These are phyloP conservation scores for Ectemnius lituratus DNA, from an alignment of 2,888 invertebrate genomes.

Conservation along the genomic window DNA sequence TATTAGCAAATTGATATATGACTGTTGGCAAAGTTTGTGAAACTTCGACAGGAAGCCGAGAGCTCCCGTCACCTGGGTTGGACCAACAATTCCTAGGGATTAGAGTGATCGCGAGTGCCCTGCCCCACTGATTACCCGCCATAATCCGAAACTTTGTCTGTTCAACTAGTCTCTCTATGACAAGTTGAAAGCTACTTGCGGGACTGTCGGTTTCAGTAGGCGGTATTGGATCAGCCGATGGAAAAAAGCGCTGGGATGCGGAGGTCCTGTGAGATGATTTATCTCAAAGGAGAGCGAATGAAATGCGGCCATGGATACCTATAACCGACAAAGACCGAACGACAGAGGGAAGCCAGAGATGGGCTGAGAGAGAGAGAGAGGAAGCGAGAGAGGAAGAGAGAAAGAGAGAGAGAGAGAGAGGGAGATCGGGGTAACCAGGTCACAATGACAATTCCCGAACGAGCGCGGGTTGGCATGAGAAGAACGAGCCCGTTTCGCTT, in stretches of 20 bases:
- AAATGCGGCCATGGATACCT: conserved; percentile 10
- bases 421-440: conserved; percentile 31
- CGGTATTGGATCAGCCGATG: too few relatives aligned
- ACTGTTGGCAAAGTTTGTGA: background rate
- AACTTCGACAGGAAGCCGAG: background rate
- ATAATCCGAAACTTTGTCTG: background rate
- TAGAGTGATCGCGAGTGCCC: background rate
- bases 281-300: conserved; percentile 27
- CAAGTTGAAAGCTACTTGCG: background rate
- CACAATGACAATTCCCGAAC: conserved; percentile 46
- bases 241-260: conserved; percentile 4
- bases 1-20: background rate
- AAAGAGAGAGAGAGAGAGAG: too few relatives aligned
- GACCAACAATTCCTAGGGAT: background rate
- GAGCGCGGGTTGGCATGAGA: conserved; percentile 46
- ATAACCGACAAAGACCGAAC: conserved; percentile 21
- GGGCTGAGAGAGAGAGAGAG: too few relatives aligned
- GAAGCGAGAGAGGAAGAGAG: too few relatives aligned
- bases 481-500: conserved; percentile 52
- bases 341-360: background rate
- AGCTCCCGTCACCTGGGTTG: background rate
- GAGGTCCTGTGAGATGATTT: conserved; percentile 33
- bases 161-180: background rate
- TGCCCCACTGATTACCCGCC: background rate
- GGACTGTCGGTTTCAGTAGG: background rate